Conservation (phyloP, 2,888 invertebrate species). For the Maniola hyperantus region DNA sequence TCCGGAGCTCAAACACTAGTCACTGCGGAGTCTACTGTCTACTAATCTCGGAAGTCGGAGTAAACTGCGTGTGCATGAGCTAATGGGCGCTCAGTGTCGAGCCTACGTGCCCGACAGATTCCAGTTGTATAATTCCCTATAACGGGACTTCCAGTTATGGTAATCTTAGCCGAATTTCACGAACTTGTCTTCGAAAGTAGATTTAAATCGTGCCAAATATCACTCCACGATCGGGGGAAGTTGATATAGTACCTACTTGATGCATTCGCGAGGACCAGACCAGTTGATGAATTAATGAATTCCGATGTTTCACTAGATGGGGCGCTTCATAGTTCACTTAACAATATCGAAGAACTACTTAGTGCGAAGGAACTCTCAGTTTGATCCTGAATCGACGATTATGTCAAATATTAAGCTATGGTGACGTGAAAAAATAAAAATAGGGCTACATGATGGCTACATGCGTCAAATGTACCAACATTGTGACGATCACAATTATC, state of each 20-base stretch:
- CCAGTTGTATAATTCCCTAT: constrained; percentile 79
- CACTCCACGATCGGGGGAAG: constrained; percentile 49
- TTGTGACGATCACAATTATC: too few relatives aligned
- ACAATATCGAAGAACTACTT: too few relatives aligned
- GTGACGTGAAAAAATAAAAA: too few relatives aligned
- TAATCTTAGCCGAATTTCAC: constrained; percentile 79
- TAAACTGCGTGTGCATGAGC: constrained; percentile 43
- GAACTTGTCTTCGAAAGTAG: constrained; percentile 70
- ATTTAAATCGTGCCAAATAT: constrained; percentile 59
- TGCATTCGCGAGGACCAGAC: constrained; percentile 35
- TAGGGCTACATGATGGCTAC: too few relatives aligned
- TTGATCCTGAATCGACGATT: too few relatives aligned
- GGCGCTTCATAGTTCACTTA: too few relatives aligned
- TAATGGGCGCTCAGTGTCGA: constrained; percentile 38
- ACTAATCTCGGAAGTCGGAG: too few relatives aligned
- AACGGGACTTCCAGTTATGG: constrained; percentile 81
- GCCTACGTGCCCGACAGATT: constrained; percentile 52
- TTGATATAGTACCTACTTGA: constrained; percentile 39
- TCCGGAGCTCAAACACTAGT: too few relatives aligned
- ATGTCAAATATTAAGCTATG: too few relatives aligned
- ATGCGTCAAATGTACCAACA: too few relatives aligned
- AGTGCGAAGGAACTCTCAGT: too few relatives aligned
- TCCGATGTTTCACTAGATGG: constrained; percentile 29
- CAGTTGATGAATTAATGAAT: constrained; percentile 47
- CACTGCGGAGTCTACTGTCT: too few relatives aligned